Base-by-base conservation (phyloP, 2,888 invertebrate species). In the Antheraea yamamai region DNA sequence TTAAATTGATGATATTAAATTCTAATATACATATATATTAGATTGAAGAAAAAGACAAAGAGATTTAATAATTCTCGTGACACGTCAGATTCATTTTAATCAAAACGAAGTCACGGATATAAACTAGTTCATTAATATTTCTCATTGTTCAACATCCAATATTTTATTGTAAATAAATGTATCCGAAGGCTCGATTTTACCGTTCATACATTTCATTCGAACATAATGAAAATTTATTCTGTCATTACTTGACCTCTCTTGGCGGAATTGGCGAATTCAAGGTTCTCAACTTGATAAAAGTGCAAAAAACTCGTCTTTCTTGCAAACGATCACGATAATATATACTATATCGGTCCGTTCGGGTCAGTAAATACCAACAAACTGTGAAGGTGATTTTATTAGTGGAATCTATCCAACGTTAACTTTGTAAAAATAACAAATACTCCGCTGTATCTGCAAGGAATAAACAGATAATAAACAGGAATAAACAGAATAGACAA, bases 341-440 rank as follows among this genome's bases (percentile, higher is more conserved):
- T 35, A 81, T 81, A 82, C 81, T 81, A 82, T 35, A 83, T 83
- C 82, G 77, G 83, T 82, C 81, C 80, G 81, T 79, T 80, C 82
- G 82, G 85, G 84, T 86, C 84, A 84, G 78, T 82, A 89, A 92
- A 91, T 90, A 89, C 85, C 89, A 89, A 87, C 86, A 90, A 88
- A 87, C 88, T 87, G 75, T 85, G 87, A 91, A 92, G 90, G 89
- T 88, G 83, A 85, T 81, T 77, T 77, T 79, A 79, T 26, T 26
- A 26, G 26, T 26, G 26, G 64, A 64, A 58, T 58, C n/a, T 58
- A 58, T n/a, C 58, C n/a, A 1, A 58, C 20, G n/a, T 58, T 58
- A 58, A 58, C 20, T 58, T 58, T 58, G n/a, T 58, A 58, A 58
- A n/a, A 20, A n/a, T 58, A 2, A 58, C n/a, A 58, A 58, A n/a